phyloP scores from a whole-genome alignment of 2,888 invertebrate genomes.

The Therioaphis trifolii region DNA sequence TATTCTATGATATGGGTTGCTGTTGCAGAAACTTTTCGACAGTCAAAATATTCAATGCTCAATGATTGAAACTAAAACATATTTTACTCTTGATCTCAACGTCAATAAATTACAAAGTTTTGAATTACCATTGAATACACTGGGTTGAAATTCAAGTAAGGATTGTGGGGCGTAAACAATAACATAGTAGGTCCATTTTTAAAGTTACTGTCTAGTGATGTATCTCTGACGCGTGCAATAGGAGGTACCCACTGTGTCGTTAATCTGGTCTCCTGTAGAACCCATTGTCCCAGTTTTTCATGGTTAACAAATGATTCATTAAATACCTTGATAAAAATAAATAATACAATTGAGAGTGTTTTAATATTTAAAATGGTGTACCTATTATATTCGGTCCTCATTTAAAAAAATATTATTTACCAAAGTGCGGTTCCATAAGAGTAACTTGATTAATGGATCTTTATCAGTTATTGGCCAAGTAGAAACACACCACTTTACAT shows the following conservation, averaged over 20 bases:
- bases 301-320: constrained; percentile 41
- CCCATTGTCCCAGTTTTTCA: constrained; percentile 61
- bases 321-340: constrained; percentile 48
- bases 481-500: constrained; percentile 58
- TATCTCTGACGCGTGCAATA: constrained; percentile 46
- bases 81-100: not conserved
- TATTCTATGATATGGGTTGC: constrained; percentile 23
- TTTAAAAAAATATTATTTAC: constrained; percentile 67
- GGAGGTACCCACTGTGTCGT: constrained; percentile 61
- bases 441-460: constrained; percentile 70
- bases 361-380: not conserved
- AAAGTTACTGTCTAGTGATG: constrained; percentile 57
- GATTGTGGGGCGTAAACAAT: constrained; percentile 81
- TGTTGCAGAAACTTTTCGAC: constrained; percentile 37
- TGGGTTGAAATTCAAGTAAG: constrained; percentile 71
- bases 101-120: not conserved
- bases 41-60: constrained; percentile 56
- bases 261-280: constrained; percentile 48
- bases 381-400: not conserved
- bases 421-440: constrained; percentile 80
- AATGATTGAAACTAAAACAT: constrained; percentile 44
- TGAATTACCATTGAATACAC: constrained; percentile 62
- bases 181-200: constrained; percentile 73
- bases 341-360: not conserved
- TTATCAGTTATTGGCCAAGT: constrained; percentile 45